Evolutionary conservation across 2,888 invertebrate genomes (phyloP), one percentile per base, ranked within the genome.

Genomic region (Melinaea menophilus): DNA sequence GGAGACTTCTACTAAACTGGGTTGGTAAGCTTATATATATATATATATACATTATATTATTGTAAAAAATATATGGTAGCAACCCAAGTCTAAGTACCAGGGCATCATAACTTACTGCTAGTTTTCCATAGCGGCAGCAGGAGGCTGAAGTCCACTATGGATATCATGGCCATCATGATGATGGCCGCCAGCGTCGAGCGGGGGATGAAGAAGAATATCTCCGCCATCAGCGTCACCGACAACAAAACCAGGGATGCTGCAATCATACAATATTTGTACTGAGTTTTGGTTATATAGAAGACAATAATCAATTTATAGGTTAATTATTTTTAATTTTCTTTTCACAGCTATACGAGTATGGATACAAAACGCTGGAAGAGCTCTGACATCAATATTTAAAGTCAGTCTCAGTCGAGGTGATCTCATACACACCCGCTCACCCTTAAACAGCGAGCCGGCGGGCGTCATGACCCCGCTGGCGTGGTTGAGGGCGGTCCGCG

Each of bases 401-500:
- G 11, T 9, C 11, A 13, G 5, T 48, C 13, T 13, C n/a, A 3
- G 47, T 48, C 13, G 13, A 9, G 13, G 48, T 5, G 2, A 7
- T 48, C 13, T 48, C 13, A 22, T 22, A 48, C 22, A 22, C 22
- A 51, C 51, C 31, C 31, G 35, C 45, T 11, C 33, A 83, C 95
- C 94, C 65, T 96, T 97, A 51, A 96, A 92, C 34, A 95, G 81
- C 0, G 97, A 96, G 0, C 97, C 96, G 12, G 96, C 92, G 0
- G 96, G 94, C 0, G 97, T 97, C 71, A 93, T 92, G 0, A 97
- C 98, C 0, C 98, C 98, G 69, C 96, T 96, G 59, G 96, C 95
- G 80, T 97, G 95, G 89, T 98, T 98, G 45, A 98, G 94, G 2
- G 98, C 98, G 2, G 97, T 95, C 67, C 97, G 90, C 0, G 96